Base-by-base conservation (phyloP, 2,888 invertebrate species). In the Xanthorhoe spadicearia region DNA sequence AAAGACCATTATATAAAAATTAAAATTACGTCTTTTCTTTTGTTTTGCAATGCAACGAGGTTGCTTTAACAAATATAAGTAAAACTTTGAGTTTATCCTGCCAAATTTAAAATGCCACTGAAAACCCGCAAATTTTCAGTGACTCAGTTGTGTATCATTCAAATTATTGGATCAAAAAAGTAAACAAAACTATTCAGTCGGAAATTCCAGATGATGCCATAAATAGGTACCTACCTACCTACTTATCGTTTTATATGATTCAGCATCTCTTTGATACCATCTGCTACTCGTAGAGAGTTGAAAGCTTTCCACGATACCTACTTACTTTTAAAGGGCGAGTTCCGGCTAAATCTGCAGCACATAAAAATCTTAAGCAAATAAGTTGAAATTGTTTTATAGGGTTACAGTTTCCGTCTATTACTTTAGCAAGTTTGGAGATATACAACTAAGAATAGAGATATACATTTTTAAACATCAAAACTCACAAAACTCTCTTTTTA, bases 191-290 rank as follows among this genome's bases (percentile, higher is more conserved):
- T 35, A 15, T 48, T 48, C 10, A 23, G 53, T 9, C 28, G 53
- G 35, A 19, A 48, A 48, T 32, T 17, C 23, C 32, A 48, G 57
- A 57, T 57, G 48, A 18, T 28, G 28, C 28, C 10, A 32, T 57
- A 28, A 49, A 57, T 61, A n/a, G n/a, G n/a, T n/a, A n/a, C n/a
- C n/a, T n/a, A n/a, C n/a, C n/a, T n/a, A n/a, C n/a, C n/a, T n/a
- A 54, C 23, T 23, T n/a, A 18, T 53, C 15, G 35, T 48, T 32
- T 6, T 9, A 10, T 28, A 56, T 54, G 28, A 54, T n/a, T 61
- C 35, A 61, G 32, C 18, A 48, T 35, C 19, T 49, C 54, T 61
- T 61, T 60, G 60, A 60, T 53, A 38, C 18, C 48, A 17, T n/a
- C 46, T 4, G n/a, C 32, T 18, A 18, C 18, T n/a, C n/a, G n/a